These are phyloP conservation scores for Panonychus citri DNA, from an alignment of 1,140 invertebrate genomes.

Conservation along the genomic window DNA sequence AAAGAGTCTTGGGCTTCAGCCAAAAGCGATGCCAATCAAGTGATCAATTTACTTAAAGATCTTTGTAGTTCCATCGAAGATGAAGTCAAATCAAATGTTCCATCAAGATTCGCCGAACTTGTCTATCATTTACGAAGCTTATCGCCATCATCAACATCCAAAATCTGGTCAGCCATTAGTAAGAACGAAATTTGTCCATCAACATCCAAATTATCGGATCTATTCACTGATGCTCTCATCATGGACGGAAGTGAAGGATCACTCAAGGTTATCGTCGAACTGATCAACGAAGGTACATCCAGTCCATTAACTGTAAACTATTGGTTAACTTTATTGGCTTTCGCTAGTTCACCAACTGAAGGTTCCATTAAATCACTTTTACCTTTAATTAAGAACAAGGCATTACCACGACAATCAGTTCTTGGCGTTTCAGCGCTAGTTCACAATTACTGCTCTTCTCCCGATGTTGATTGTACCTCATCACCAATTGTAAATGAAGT, in stretches of 20 bases:
- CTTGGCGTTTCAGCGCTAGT: not conserved
- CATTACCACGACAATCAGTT: not conserved
- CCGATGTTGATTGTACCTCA: not conserved
- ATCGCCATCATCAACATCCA: not conserved
- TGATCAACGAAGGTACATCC: not conserved
- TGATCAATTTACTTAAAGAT: not conserved
- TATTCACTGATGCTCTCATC: slow-evolving; percentile 4
- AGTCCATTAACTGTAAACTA: not conserved
- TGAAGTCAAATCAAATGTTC: not conserved
- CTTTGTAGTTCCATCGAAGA: not conserved
- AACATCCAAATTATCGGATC: not conserved
- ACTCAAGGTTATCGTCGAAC: not conserved
- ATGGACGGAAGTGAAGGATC: slow-evolving; percentile 3
- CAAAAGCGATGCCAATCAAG: not conserved
- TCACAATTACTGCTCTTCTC: not conserved
- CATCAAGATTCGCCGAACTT: slow-evolving; percentile 1
- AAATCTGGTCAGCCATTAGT: not conserved
- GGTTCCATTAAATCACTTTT: not conserved
- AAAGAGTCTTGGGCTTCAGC: not conserved
- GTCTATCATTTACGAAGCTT: not conserved
- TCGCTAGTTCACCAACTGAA: not conserved
- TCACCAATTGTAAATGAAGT: not conserved
- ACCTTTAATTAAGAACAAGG: not conserved
- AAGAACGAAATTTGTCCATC: not conserved
- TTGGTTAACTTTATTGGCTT: not conserved